Evolutionary conservation across 2,888 invertebrate genomes (phyloP), one percentile per base, ranked within the genome.

Genomic region (Trachelus iudaicus): DNA sequence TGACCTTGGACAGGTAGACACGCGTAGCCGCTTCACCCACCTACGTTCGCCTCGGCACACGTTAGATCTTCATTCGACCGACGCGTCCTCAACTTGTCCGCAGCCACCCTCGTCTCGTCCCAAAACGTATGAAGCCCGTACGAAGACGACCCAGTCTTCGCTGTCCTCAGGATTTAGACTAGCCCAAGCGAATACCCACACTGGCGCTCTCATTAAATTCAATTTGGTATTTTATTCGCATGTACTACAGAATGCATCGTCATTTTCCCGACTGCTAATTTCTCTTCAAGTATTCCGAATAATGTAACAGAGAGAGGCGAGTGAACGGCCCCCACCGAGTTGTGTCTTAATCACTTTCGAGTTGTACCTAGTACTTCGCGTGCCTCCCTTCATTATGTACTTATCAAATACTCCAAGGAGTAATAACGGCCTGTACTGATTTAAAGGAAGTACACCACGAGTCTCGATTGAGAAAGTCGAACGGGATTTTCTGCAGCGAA

Each of bases 61-160:
- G 78, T 79, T 79, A 73, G 76, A 76, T 79, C 77, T 75, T 76
- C 56, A 30, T 77, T 77, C 77, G 34, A 37, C 34, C 75, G 76
- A 69, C 73, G 35, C 76, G 56, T 69, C 35, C 30, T 56, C 69
- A 34, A 73, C 34, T 37, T 37, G 13, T 13, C 4, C 37, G 4
- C 13, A 37, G 37, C 37, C 13, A 13, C 13, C 13, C 37, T 15
- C 0, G 23, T 56, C 40, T 9, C 40, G 40, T 23, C 40, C 23
- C 23, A 6, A 34, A 11, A 34, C 11, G 11, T 1, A 34, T 1
- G 34, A 34, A 34, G 40, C 6, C 15, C 4, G 4, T 15, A 13
- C 37, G 3, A 37, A 37, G 37, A 13, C 13, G 37, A 4, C 13
- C 6, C 15, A 1, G 23, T 23, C 23, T 40, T 40, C 40, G 4